A percentile compares a stretch with the other conserved stretches of the same genome.
Conservation (phyloP, 2,797 vertebrate genomes). For the Prunella strophiata region DNA sequence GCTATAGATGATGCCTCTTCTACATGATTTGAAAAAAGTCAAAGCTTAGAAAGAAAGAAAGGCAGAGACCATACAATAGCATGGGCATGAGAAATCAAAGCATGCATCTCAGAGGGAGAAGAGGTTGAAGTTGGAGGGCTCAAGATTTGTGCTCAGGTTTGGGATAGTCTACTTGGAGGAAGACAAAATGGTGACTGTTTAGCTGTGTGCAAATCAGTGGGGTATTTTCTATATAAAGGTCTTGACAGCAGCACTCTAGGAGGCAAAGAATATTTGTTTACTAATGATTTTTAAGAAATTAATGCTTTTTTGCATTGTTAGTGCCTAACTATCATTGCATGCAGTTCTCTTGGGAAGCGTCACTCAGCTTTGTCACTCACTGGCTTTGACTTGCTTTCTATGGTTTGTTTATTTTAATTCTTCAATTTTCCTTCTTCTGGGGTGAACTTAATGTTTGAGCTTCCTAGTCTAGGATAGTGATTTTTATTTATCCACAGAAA, state of each 20-base stretch:
- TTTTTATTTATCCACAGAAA: background rate
- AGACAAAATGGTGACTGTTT: background rate
- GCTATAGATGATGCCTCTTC: background rate
- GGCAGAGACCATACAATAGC: background rate
- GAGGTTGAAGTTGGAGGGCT: background rate
- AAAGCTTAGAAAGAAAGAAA: background rate
- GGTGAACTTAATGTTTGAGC: background rate
- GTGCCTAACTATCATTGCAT: background rate
- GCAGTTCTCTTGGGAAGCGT: background rate
- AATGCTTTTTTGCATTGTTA: background rate
- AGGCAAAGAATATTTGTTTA: background rate
- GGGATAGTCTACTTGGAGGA: background rate
- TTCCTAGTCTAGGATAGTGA: background rate
- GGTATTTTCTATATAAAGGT: background rate
- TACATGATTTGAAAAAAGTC: background rate
- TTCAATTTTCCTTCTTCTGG: background rate
- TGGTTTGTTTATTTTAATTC: background rate
- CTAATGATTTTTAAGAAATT: background rate
- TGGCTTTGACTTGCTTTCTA: background rate
- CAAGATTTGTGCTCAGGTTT: background rate
- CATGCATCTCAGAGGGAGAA: background rate
- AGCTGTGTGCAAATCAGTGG: background rate
- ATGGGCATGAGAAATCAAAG: background rate
- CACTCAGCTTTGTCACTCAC: background rate
- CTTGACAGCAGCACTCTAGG: background rate